Percentiles rank a stretch among this genome's conserved stretches.
phyloP scores from a whole-genome alignment of 2,113 vertebrate genomes.

The Psettodes erumei region DNA sequence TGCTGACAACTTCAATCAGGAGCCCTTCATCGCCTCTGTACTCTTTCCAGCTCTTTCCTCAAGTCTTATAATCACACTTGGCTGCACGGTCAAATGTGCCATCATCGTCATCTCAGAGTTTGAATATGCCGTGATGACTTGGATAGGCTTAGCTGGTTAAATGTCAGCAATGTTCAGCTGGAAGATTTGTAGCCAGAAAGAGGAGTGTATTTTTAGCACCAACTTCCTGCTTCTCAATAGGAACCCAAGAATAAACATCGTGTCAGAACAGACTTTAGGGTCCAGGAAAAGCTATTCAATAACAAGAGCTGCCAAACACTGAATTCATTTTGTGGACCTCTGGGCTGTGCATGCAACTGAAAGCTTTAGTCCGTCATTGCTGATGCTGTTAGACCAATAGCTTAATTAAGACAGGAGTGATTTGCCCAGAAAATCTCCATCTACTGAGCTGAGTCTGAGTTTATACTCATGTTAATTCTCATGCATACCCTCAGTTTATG shows the following conservation, averaged over 20 bases:
- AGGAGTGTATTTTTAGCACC: slow-evolving; percentile 27
- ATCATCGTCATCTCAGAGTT: slow-evolving; percentile 43
- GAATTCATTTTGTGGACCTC: slow-evolving; percentile 1
- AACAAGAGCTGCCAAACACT: slow-evolving; percentile 36
- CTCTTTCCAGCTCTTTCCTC: slow-evolving; percentile 32
- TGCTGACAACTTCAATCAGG: slow-evolving; percentile 57
- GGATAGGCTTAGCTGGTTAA: slow-evolving; percentile 34
- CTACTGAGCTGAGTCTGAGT: background rate
- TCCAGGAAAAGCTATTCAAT: slow-evolving; percentile 37
- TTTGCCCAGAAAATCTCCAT: slow-evolving; percentile 1
- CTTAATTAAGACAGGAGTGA: background rate
- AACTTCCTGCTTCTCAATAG: slow-evolving; percentile 23
- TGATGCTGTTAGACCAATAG: background rate
- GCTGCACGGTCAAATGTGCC: slow-evolving; percentile 31
- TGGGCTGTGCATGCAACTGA: background rate
- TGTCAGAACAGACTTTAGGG: slow-evolving; percentile 2
- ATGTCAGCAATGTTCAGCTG: slow-evolving; percentile 36
- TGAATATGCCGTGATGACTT: slow-evolving; percentile 52
- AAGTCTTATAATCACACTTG: slow-evolving; percentile 51
- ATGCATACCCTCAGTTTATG: background rate
- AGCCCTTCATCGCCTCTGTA: slow-evolving; percentile 43
- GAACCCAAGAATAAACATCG: slow-evolving; percentile 14
- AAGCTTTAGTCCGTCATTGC: background rate
- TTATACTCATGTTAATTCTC: background rate
- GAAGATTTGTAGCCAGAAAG: slow-evolving; percentile 28